phyloP scores from a whole-genome alignment of 2,888 invertebrate genomes.

The Aphelenchoides bicaudatus region DNA sequence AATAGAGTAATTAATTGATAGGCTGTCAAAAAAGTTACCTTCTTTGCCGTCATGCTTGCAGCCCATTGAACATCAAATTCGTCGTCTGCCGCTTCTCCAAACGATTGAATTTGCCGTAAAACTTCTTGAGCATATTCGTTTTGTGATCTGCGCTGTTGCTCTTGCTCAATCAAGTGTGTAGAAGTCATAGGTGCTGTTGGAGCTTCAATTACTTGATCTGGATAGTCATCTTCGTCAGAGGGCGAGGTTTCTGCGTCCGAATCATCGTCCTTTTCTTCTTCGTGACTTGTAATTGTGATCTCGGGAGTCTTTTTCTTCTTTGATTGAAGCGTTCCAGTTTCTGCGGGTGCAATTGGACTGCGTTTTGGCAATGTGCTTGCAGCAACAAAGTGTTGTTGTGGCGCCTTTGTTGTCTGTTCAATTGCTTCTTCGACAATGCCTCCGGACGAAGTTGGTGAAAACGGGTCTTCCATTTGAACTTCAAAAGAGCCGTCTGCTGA shows the following conservation, averaged over 20 bases:
- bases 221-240: slow-evolving; percentile 56
- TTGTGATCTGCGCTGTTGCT: slow-evolving; percentile 47
- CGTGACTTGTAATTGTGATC: slow-evolving; percentile 39
- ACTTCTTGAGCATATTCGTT: slow-evolving; percentile 45
- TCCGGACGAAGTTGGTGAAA: slow-evolving; percentile 33
- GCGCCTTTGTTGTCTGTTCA: neutral
- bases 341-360: too few species aligned
- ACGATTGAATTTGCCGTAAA: slow-evolving; percentile 53
- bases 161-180: slow-evolving; percentile 12
- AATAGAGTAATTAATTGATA: neutral
- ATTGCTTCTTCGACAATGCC: neutral
- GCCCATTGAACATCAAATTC: slow-evolving; percentile 60
- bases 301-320: slow-evolving; percentile 26
- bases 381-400: neutral
- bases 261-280: slow-evolving; percentile 38
- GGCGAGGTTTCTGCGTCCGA: slow-evolving; percentile 37
- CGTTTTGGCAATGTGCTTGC: neutral
- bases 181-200: slow-evolving; percentile 46
- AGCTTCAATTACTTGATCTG: slow-evolving; percentile 53
- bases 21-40: neutral
- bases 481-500: slow-evolving; percentile 23
- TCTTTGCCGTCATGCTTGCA: slow-evolving; percentile 20
- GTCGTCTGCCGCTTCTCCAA: slow-evolving; percentile 59
- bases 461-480: slow-evolving; percentile 42
- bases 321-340: neutral